These are phyloP conservation scores for Antechinus stuartii DNA, from an alignment of 2,113 vertebrate genomes.

Conservation along the genomic window DNA sequence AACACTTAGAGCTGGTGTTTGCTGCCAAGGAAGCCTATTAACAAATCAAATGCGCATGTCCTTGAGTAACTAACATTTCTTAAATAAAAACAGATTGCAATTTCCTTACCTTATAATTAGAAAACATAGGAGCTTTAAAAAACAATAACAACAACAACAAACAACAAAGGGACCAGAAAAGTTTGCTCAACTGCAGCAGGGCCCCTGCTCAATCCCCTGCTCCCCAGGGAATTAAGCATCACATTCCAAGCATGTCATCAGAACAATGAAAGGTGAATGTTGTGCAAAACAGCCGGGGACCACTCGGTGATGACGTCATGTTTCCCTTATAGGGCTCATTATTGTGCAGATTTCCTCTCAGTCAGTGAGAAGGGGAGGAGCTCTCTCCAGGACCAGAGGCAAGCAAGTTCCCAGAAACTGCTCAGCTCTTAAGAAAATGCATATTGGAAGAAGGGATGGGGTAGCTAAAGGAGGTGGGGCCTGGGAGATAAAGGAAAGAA, in stretches of 20 bases:
- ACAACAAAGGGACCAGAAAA: slow-evolving; percentile 1
- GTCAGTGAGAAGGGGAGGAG: slow-evolving; percentile 83
- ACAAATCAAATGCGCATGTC: slow-evolving; percentile 17
- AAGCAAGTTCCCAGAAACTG: slow-evolving; percentile 59
- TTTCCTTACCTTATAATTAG: slow-evolving; percentile 84
- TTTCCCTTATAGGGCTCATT: slow-evolving; percentile 84
- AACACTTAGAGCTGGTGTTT: slow-evolving; percentile 59
- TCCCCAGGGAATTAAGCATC: slow-evolving; percentile 82
- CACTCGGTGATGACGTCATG: slow-evolving; percentile 88
- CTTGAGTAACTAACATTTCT: slow-evolving; percentile 23
- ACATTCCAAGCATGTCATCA: slow-evolving; percentile 87
- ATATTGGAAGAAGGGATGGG: not conserved
- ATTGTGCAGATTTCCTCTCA: slow-evolving; percentile 85
- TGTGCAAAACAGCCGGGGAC: slow-evolving; percentile 84
- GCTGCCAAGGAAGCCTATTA: slow-evolving; percentile 58
- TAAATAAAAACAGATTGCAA: slow-evolving; percentile 46
- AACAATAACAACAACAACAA: not conserved
- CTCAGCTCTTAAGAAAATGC: slow-evolving; percentile 40
- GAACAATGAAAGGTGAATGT: slow-evolving; percentile 90
- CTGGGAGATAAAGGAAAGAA: slow-evolving; percentile 58
- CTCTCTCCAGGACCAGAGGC: slow-evolving; percentile 57
- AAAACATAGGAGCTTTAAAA: slow-evolving; percentile 58
- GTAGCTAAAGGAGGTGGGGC: not conserved
- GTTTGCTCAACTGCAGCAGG: slow-evolving; percentile 66
- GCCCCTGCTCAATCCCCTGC: slow-evolving; percentile 69